Evolutionary conservation across 2,797 vertebrate genomes (phyloP).

Genomic region (Echiichthys vipera): DNA sequence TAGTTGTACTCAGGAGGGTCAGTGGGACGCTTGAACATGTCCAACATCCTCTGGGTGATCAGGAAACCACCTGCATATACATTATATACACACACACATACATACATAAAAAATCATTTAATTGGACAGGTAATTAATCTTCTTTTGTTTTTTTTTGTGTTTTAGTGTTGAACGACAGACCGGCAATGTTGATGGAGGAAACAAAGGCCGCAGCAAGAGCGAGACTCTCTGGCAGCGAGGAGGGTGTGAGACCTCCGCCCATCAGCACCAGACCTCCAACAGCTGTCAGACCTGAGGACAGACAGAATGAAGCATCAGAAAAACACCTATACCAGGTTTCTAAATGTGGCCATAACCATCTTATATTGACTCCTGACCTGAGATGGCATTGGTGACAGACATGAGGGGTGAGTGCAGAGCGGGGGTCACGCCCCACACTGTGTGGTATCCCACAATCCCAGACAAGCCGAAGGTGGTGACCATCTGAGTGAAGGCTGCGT

Average conservation of each 20-base stretch:
- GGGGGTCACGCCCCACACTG: conserved; percentile 86
- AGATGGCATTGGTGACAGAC: conserved; percentile 88
- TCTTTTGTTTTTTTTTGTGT: neutral
- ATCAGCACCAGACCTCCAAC: conserved; percentile 88
- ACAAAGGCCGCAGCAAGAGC: conserved; percentile 88
- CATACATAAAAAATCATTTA: neutral
- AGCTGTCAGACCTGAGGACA: conserved; percentile 84
- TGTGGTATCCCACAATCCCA: conserved; percentile 86
- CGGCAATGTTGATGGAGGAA: conserved; percentile 89
- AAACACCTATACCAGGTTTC: neutral
- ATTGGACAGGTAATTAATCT: neutral
- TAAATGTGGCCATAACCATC: neutral
- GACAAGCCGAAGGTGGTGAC: conserved; percentile 87
- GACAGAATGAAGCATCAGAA: neutral
- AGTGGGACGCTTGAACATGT: conserved; percentile 88
- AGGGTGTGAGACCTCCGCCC: conserved; percentile 86
- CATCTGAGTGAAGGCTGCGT: conserved; percentile 86
- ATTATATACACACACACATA: neutral
- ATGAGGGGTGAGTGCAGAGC: conserved; percentile 88
- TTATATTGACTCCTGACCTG: conserved; percentile 74
- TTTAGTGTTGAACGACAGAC: conserved; percentile 58
- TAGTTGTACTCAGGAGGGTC: conserved; percentile 88
- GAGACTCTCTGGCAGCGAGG: conserved; percentile 80
- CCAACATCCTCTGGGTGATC: conserved; percentile 88
- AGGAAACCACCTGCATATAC: conserved; percentile 83